phyloP scores from a whole-genome alignment of 2,797 vertebrate genomes.

The Limosa lapponica region DNA sequence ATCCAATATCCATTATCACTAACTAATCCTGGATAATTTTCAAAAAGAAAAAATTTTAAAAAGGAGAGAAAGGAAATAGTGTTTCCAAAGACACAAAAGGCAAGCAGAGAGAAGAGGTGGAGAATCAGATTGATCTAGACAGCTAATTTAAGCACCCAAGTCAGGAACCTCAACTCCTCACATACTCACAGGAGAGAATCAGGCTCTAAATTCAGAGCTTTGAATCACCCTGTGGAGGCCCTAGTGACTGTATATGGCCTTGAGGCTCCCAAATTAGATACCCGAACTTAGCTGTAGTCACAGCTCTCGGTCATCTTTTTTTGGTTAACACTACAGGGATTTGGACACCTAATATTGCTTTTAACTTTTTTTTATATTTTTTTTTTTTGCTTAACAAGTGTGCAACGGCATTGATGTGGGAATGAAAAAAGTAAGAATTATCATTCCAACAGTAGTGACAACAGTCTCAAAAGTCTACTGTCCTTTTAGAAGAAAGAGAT shows the following conservation, averaged over 20 bases:
- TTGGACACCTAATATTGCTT: not conserved
- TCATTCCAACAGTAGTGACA: not conserved
- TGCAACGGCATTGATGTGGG: not conserved
- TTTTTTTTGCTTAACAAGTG: not conserved
- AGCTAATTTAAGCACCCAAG: not conserved
- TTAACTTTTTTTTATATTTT: not conserved
- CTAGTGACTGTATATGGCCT: not conserved
- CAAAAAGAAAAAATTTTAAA: not conserved
- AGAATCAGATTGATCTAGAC: not conserved
- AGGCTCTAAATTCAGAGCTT: slow-evolving; percentile 19
- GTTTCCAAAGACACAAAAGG: not conserved
- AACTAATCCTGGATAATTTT: not conserved
- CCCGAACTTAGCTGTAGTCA: not conserved
- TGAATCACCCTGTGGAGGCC: not conserved
- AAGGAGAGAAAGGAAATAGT: not conserved
- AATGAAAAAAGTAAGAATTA: not conserved
- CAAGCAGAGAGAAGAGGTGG: not conserved
- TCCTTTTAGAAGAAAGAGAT: not conserved
- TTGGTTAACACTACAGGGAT: not conserved
- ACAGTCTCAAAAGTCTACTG: not conserved
- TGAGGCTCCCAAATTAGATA: not conserved
- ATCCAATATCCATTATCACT: not conserved
- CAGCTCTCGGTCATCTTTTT: not conserved
- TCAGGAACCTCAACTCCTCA: not conserved
- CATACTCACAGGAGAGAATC: not conserved